Evolutionary conservation across 2,888 invertebrate genomes (phyloP).

Genomic region (Metacarcinus magister): DNA sequence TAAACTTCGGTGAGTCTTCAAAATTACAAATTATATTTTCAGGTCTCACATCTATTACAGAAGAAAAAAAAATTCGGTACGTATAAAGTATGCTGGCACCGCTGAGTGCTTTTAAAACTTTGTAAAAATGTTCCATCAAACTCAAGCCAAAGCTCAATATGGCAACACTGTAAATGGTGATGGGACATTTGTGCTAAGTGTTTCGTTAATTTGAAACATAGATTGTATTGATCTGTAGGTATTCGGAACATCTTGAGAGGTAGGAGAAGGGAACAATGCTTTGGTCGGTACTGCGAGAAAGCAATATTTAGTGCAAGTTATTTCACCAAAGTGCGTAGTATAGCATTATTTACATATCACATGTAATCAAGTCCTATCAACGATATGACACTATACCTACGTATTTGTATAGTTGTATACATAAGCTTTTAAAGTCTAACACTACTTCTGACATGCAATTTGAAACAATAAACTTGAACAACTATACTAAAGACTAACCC

Average conservation of each 20-base stretch:
- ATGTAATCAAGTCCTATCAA: too few relatives aligned
- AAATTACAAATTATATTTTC: neutral
- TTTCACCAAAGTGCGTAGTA: too few relatives aligned
- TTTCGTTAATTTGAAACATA: neutral
- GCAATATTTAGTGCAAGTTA: too few relatives aligned
- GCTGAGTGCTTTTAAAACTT: neutral
- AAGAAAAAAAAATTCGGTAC: neutral
- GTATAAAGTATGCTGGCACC: neutral
- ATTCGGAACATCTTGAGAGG: neutral
- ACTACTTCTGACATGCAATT: neutral
- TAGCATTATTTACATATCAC: too few relatives aligned
- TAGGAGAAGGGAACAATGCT: neutral
- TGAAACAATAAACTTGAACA: neutral
- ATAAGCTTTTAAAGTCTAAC: too few relatives aligned
- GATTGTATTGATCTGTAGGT: neutral
- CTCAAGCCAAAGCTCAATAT: neutral
- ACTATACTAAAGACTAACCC: neutral
- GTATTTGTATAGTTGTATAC: too few relatives aligned
- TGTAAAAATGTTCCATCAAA: neutral
- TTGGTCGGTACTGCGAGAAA: neutral
- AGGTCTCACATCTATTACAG: neutral
- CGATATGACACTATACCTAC: too few relatives aligned
- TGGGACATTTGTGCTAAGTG: neutral
- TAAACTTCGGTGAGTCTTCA: neutral
- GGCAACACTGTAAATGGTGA: neutral